These are phyloP conservation scores for Epinephelus fuscoguttatus DNA, from an alignment of 2,113 vertebrate genomes.

Conservation along the genomic window DNA sequence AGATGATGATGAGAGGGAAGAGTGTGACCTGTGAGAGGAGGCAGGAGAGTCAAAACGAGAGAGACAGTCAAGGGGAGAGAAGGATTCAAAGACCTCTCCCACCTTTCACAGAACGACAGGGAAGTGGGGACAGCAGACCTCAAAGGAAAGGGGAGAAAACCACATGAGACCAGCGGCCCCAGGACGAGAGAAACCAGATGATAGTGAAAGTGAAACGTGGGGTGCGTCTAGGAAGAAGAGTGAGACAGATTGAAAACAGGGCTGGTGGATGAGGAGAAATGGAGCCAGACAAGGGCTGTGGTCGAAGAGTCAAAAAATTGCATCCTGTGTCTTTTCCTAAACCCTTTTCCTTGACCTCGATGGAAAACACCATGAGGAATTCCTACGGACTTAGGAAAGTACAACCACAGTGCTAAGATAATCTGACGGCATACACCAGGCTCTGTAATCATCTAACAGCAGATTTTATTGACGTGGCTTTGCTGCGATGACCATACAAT, in stretches of 20 bases:
- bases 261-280: not conserved
- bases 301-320: no score
- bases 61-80: constrained; percentile 6
- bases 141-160: constrained; percentile 33
- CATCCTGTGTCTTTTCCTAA: no score
- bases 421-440: no score
- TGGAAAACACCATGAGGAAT: no score
- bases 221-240: no score
- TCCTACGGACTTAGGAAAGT: no score
- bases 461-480: no score
- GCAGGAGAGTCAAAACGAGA: not conserved
- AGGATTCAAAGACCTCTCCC: constrained; percentile 33
- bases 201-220: constrained; percentile 20
- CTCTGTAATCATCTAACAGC: no score
- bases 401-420: no score
- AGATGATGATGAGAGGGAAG: constrained; percentile 20
- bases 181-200: constrained; percentile 38
- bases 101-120: not conserved
- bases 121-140: not conserved
- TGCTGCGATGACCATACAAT: no score
- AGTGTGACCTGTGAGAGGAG: constrained; percentile 10
- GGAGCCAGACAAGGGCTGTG: not conserved
- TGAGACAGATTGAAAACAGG: not conserved
- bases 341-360: no score
- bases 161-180: constrained; percentile 11